These are phyloP conservation scores for Trididemnum miniatum DNA, from an alignment of 23 tunicate species.

Conservation along the genomic window DNA sequence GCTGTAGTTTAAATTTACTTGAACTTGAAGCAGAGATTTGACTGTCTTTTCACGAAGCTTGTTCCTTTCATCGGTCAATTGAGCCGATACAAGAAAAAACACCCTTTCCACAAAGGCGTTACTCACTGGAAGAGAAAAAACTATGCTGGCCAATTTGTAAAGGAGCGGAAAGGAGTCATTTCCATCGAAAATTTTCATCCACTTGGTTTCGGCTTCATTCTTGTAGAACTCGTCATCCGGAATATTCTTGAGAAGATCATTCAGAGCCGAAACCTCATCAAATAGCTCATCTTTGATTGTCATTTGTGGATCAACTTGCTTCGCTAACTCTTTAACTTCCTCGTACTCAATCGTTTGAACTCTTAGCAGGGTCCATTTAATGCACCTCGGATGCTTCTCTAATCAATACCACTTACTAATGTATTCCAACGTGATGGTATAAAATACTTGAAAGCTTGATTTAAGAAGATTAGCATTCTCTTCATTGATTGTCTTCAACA, in stretches of 20 bases:
- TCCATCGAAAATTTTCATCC: conserved; percentile 41
- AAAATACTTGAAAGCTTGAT: conserved; percentile 39
- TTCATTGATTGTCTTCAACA: conserved; percentile 55
- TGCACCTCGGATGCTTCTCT: conserved; percentile 46
- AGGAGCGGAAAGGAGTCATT: conserved; percentile 60
- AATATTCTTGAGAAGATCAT: conserved; percentile 60
- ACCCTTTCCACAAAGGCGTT: too few relatives aligned
- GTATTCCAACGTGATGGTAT: conserved; percentile 42
- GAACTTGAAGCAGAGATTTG: too few relatives aligned
- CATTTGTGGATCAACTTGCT: conserved; percentile 60
- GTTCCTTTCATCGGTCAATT: too few relatives aligned
- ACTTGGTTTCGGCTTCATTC: conserved; percentile 46
- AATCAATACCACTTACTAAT: conserved; percentile 61
- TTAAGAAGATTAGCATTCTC: conserved; percentile 52
- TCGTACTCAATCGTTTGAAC: conserved; percentile 39
- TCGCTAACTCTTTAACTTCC: conserved; percentile 45
- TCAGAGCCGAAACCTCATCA: conserved; percentile 59
- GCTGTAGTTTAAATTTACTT: too few relatives aligned
- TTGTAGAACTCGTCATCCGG: conserved; percentile 44
- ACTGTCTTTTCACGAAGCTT: too few relatives aligned
- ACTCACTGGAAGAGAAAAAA: too few relatives aligned
- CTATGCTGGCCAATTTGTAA: conserved; percentile 52
- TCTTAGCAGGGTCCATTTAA: conserved; percentile 53
- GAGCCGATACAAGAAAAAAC: too few relatives aligned
- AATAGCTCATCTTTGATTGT: conserved; percentile 62